Conservation (phyloP, 2,113 vertebrate genomes). For the Dascyllus trimaculatus region DNA sequence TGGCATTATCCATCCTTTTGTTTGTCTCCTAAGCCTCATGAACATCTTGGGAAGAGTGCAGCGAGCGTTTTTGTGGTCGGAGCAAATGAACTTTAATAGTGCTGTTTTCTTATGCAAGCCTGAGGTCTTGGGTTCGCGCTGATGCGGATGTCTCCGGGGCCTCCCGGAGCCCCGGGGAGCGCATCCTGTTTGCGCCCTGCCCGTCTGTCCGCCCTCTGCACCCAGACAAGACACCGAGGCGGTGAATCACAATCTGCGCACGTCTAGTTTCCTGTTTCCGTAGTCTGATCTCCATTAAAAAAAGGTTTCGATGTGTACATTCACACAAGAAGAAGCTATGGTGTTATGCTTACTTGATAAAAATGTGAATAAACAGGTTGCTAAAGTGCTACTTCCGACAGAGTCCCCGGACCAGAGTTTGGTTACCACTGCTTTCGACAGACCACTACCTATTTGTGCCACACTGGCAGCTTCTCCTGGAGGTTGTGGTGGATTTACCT, state of each 20-base stretch:
- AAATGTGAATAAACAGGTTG: neutral
- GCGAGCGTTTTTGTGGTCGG: constrained; percentile 37
- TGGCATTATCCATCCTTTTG: constrained; percentile 14
- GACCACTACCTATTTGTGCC: constrained; percentile 6
- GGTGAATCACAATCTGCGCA: neutral
- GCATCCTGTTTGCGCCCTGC: constrained; percentile 78
- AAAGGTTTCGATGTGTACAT: neutral
- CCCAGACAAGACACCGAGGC: constrained; percentile 32
- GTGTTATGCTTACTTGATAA: neutral
- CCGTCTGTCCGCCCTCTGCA: constrained; percentile 29
- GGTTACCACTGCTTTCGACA: neutral
- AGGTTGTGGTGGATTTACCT: constrained; percentile 49
- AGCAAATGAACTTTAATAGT: constrained; percentile 43
- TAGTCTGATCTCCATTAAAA: neutral
- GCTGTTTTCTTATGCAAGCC: constrained; percentile 61
- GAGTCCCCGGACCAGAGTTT: constrained; percentile 1
- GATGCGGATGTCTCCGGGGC: constrained; percentile 71
- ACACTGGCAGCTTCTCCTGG: neutral
- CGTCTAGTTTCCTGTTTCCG: constrained; percentile 31
- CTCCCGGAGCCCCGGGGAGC: constrained; percentile 66
- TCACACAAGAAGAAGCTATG: neutral
- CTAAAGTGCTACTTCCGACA: neutral
- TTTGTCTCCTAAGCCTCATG: constrained; percentile 14
- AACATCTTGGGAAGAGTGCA: constrained; percentile 40
- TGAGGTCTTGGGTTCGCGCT: constrained; percentile 46